Conservation (phyloP, 2,797 vertebrate species). For the Chloroceryle amazona region DNA sequence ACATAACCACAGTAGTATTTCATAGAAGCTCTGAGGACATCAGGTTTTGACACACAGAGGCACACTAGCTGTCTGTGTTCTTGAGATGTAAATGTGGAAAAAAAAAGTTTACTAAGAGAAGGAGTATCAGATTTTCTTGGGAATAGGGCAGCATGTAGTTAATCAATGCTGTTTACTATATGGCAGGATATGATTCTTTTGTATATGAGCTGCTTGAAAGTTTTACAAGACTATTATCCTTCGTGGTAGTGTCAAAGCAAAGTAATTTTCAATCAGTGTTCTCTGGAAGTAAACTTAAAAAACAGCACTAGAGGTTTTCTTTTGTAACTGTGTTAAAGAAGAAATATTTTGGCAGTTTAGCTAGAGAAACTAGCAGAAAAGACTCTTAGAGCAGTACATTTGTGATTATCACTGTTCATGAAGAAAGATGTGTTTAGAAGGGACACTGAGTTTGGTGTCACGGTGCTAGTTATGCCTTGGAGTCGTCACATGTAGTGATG, state of each 20-base stretch:
- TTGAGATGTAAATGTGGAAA: not conserved
- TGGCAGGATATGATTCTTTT: not conserved
- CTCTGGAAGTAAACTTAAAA: not conserved
- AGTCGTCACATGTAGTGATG: not conserved
- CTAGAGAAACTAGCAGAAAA: not conserved
- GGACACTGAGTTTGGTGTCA: not conserved
- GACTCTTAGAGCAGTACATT: not conserved
- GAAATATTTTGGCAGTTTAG: not conserved
- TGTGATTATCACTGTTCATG: not conserved
- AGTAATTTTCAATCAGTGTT: not conserved
- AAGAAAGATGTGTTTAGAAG: not conserved
- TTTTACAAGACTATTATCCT: not conserved
- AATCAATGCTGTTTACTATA: not conserved
- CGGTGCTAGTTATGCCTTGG: not conserved
- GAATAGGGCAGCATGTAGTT: not conserved
- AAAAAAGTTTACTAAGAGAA: not conserved
- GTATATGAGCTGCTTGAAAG: not conserved
- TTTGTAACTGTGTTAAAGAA: not conserved
- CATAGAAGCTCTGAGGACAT: not conserved
- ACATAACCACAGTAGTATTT: fast-evolving
- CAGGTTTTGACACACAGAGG: not conserved
- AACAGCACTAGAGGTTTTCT: not conserved
- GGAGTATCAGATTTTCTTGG: not conserved
- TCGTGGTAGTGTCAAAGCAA: not conserved
- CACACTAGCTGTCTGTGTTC: not conserved